Evolutionary conservation across 1,140 invertebrate genomes (phyloP).

Genomic region (Drosophila sp.): DNA sequence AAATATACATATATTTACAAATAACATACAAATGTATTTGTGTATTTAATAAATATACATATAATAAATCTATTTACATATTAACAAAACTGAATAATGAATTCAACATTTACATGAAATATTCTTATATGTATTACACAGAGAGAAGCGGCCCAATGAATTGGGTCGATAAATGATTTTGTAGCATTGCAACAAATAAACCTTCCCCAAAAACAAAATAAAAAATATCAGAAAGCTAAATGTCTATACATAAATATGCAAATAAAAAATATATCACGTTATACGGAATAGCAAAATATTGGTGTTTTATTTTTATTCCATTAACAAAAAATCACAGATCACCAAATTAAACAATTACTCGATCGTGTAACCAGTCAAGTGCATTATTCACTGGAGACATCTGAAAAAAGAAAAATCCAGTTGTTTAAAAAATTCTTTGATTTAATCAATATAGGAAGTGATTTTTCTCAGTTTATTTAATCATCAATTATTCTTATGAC

Average conservation of each 20-base stretch:
- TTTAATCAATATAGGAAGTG: too few species aligned
- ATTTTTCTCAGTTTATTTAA: conserved; percentile 39
- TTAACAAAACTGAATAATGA: conserved; percentile 32
- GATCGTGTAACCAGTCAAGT: not conserved
- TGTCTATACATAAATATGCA: conserved; percentile 68
- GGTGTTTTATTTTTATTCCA: conserved; percentile 2
- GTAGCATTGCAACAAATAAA: conserved; percentile 57
- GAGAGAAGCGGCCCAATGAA: conserved; percentile 16
- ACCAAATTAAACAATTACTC: too few species aligned
- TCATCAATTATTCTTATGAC: conserved; percentile 71
- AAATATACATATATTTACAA: conserved; percentile 69
- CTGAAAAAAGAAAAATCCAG: not conserved
- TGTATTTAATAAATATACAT: conserved; percentile 43
- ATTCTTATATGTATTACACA: conserved; percentile 67
- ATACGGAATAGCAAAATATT: conserved; percentile 50
- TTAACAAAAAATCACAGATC: not conserved
- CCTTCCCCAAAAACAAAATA: conserved; percentile 29
- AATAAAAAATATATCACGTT: conserved; percentile 77
- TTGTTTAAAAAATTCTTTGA: not conserved
- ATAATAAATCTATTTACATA: conserved; percentile 54
- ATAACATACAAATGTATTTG: conserved; percentile 57
- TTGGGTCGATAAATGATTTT: conserved; percentile 32
- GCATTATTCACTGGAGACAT: too few species aligned
- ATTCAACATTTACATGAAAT: conserved; percentile 60
- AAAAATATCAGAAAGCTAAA: conserved; percentile 47